Percentiles rank a stretch among this genome's conserved stretches.
phyloP scores from a whole-genome alignment of 2,888 invertebrate species.

The Kuschelorhynchus macadamiae region DNA sequence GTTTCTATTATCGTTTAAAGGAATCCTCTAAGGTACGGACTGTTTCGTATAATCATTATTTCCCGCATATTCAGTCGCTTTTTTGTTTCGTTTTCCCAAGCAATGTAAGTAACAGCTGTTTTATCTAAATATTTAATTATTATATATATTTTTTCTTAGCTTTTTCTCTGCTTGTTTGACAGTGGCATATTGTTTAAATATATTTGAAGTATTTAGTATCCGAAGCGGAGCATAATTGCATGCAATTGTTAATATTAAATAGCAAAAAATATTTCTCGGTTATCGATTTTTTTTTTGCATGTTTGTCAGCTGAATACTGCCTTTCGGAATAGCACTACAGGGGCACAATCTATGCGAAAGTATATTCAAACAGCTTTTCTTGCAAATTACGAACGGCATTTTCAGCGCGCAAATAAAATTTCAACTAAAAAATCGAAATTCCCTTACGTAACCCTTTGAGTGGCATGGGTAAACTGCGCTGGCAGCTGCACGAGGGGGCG shows the following conservation, averaged over 20 bases:
- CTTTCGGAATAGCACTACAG: not conserved
- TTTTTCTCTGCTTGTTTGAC: too few species aligned
- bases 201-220: too few species aligned
- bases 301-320: constrained; percentile 11
- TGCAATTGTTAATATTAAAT: too few species aligned
- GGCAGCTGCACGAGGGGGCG: constrained; percentile 6
- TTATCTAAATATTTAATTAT: constrained; percentile 8
- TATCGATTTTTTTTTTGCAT: not conserved
- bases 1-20: constrained; percentile 55
- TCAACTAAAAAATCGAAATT: constrained; percentile 51
- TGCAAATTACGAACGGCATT: not conserved
- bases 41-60: constrained; percentile 22
- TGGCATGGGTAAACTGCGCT: constrained; percentile 49
- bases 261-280: not conserved
- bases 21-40: constrained; percentile 43
- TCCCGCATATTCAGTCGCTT: constrained; percentile 27
- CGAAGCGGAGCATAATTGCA: too few species aligned
- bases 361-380: too few species aligned
- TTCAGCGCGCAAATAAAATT: constrained; percentile 8
- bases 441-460: constrained; percentile 50
- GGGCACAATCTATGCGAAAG: not conserved
- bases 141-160: not conserved
- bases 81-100: constrained; percentile 20
- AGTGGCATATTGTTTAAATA: too few species aligned
- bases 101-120: constrained; percentile 24